phyloP scores from a whole-genome alignment of 92 coral and sea anemone genomes.

The Zoanthus sansibaricus region DNA sequence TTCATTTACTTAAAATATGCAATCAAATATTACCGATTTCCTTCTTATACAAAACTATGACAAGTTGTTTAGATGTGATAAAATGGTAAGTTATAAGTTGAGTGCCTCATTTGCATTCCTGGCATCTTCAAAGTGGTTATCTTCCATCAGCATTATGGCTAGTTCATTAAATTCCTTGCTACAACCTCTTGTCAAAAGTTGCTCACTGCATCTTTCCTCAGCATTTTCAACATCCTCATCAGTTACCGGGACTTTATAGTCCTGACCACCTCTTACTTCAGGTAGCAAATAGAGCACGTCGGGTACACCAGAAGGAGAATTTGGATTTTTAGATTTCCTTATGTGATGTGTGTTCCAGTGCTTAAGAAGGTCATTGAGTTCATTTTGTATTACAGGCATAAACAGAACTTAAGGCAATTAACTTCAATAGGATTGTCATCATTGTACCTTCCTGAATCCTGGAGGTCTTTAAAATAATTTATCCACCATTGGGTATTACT shows the following conservation, averaged over 20 bases:
- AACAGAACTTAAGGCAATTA: constrained; percentile 12
- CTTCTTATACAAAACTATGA: background rate
- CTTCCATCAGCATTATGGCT: constrained; percentile 47
- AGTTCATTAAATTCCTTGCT: constrained; percentile 40
- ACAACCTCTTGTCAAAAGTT: constrained; percentile 45
- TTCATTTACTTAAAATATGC: too few species aligned
- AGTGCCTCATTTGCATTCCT: constrained; percentile 49
- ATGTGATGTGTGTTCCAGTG: constrained; percentile 22
- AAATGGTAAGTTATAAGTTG: constrained; percentile 20
- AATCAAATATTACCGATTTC: too few species aligned
- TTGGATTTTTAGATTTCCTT: constrained; percentile 11
- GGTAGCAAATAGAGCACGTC: constrained; percentile 6
- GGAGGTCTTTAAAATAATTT: constrained; percentile 4
- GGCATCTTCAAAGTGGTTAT: constrained; percentile 26
- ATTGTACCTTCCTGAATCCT: constrained; percentile 5
- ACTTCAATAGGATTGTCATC: constrained; percentile 6
- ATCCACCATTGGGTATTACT: constrained; percentile 7
- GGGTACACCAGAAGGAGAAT: constrained; percentile 8
- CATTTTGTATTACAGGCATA: constrained; percentile 9
- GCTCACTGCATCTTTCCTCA: constrained; percentile 4
- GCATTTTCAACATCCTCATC: background rate
- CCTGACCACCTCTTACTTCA: background rate
- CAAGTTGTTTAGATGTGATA: constrained; percentile 17
- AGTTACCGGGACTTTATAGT: constrained; percentile 2
- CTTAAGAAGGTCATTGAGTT: background rate